Base-by-base conservation (phyloP, 2,888 invertebrate species). In the Polyommatus icarus region DNA sequence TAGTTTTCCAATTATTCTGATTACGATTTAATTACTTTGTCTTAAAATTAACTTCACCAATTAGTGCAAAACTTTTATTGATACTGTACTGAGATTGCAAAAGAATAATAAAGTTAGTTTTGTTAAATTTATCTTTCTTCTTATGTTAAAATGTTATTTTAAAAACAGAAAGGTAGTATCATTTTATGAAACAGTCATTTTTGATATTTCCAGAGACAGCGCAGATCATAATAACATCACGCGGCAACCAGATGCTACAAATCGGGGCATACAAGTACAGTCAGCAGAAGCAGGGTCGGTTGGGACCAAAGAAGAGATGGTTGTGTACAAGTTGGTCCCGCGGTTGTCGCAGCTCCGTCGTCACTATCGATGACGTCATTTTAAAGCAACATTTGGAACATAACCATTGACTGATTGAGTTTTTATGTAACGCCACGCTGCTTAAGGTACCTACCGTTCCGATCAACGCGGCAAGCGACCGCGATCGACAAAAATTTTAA, bases 301-400 rank as follows among this genome's bases (percentile, higher is more conserved):
- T 36, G 7, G 81, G 82, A 8, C 36, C 36, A 3, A 81, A 80
- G 20, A 80, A 78, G 59, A 79, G 80, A 24, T 83, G 83, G 80
- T 76, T 81, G 1, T 83, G 84, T 18, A 59, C 61, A 12, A 80
- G 81, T 73, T 82, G 82, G 81, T 72, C 77, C 2, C 77, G 72
- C n/a, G 85, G 84, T 0, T 87, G 87, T 72, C 81, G 83, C 15
- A 84, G 84, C n/a, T 76, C 78, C 3, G 67, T 87, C 10, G 76
- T 80, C 40, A 86, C 85, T 1, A 1, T 83, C 0, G 82, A 85
- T 15, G 67, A 83, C 36, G 78, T 80, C 78, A 86, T 89, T 79
- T 81, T 84, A 76, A 84, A 80, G 57, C 46, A 71, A 46, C 12
- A 76, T 32, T 57, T 20, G 46, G n/a, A 24, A 76, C 20, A 61